A percentile compares a stretch with the other conserved stretches of the same genome.
Evolutionary conservation across 1,140 invertebrate genomes (phyloP).

Genomic region (Sitodiplosis mosellana): DNA sequence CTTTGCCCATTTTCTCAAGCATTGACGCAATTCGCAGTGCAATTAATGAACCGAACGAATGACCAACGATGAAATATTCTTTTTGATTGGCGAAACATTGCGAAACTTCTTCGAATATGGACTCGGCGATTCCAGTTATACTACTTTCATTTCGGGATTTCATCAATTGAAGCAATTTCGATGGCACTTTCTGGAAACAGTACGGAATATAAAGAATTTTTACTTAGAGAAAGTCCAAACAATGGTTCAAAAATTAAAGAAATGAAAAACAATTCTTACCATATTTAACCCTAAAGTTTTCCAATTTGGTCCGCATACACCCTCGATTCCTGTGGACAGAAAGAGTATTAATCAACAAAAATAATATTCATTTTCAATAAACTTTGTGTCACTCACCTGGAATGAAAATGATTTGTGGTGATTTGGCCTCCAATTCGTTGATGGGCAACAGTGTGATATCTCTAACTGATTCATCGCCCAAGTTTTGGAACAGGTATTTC

Average conservation of each 20-base stretch:
- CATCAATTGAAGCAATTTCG: not conserved
- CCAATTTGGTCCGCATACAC: slow-evolving; percentile 31
- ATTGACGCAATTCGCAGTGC: slow-evolving; percentile 22
- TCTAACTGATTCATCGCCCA: slow-evolving; percentile 31
- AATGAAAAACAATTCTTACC: slow-evolving; percentile 7
- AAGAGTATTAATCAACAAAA: slow-evolving; percentile 16
- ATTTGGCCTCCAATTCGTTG: slow-evolving; percentile 10
- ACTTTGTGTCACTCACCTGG: slow-evolving; percentile 13
- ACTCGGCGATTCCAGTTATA: too few species aligned
- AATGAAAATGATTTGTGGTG: slow-evolving; percentile 6
- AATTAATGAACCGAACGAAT: slow-evolving; percentile 27
- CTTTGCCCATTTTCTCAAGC: slow-evolving; percentile 21
- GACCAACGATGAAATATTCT: slow-evolving; percentile 22
- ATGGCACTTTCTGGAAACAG: slow-evolving; percentile 10
- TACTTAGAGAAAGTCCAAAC: slow-evolving; percentile 5
- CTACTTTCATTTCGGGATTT: too few species aligned
- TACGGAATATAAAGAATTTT: not conserved
- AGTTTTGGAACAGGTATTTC: slow-evolving; percentile 27
- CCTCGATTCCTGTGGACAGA: slow-evolving; percentile 59
- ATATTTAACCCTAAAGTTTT: slow-evolving; percentile 11
- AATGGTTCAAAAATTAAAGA: slow-evolving; percentile 15
- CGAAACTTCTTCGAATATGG: too few species aligned
- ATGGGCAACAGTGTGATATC: slow-evolving; percentile 11
- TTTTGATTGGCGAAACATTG: too few species aligned
- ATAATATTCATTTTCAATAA: slow-evolving; percentile 19